Evolutionary conservation across 2,113 vertebrate species (phyloP), one percentile per base, ranked within the genome.

Genomic region (Ciconia boyciana): DNA sequence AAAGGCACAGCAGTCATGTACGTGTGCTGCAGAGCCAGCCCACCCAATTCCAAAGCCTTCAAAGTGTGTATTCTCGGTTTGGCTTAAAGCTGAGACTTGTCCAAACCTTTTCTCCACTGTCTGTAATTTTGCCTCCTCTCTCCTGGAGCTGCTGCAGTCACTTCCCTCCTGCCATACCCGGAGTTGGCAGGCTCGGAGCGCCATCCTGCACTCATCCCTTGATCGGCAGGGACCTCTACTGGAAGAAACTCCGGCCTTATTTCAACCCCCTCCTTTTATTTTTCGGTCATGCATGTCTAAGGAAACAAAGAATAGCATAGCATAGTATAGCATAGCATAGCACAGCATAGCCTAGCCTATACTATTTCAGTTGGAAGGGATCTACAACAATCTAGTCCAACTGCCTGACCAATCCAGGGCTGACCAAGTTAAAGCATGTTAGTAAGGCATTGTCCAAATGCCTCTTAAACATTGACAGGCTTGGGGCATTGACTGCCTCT

Each of bases 201-300:
- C 19, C 3, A 0, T 31, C 49, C 57, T 18, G 29, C 18, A 1
- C 43, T 52, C 74, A 87, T 94, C 60, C 68, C 83, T 69, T 24
- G 89, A 14, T 7, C 54, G 0, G 25, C 81, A 55, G 61, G 74
- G 96, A 62, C 95, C 90, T 92, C 96, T 95, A 39, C 72, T 26
- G 96, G 91, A 82, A 65, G 49, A 60, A 78, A 11, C 31, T 28
- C 44, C 1, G 55, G 25, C 0, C 0, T 57, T 31, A 14, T 10
- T 32, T 41, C 41, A 43, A 43, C 7, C 5, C 3, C 32, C 3
- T 34, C 24, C 13, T 21, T 18, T 39, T 32, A 41, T 14, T 61
- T 77, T 72, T 46, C 1, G 0, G 16, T 52, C n/a, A 10, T 15
- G 36, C 32, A 76, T 48, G 61, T 6, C 17, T 11, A 4, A 49